phyloP scores from a whole-genome alignment of 2,797 vertebrate species.

The Gymnoscopelus microlampas region DNA sequence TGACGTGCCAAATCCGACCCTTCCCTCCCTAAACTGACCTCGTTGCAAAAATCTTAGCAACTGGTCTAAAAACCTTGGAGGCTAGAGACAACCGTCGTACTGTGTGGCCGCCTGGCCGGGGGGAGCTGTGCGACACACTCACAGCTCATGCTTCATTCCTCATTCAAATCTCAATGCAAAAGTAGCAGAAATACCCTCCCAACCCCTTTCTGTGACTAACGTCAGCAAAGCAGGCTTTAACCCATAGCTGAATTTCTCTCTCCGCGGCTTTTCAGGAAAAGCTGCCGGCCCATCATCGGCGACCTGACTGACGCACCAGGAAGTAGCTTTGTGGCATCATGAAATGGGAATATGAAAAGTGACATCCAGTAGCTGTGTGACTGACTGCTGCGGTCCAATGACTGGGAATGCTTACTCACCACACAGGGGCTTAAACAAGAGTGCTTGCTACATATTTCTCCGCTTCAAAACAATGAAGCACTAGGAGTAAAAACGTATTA shows the following conservation, averaged over 20 bases:
- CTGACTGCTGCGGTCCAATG: too few relatives aligned
- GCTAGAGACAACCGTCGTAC: neutral
- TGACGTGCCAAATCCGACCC: constrained; percentile 39
- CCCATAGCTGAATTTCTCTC: neutral
- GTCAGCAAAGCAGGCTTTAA: neutral
- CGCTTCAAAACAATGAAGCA: too few relatives aligned
- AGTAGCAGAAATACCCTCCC: neutral
- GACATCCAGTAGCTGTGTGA: too few relatives aligned
- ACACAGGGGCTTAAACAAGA: too few relatives aligned
- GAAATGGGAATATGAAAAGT: too few relatives aligned
- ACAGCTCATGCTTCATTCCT: constrained; percentile 18
- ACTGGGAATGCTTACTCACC: too few relatives aligned
- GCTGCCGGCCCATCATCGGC: neutral
- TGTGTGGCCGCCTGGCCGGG: neutral
- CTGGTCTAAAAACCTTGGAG: neutral
- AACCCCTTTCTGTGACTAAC: neutral
- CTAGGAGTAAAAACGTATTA: too few relatives aligned
- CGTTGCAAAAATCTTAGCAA: constrained; percentile 21
- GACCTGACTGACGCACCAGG: too few relatives aligned
- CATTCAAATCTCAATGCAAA: constrained; percentile 56
- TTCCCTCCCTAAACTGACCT: constrained; percentile 37
- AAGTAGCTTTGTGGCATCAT: too few relatives aligned
- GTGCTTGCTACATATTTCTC: too few relatives aligned
- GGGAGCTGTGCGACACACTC: neutral
- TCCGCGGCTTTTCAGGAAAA: constrained; percentile 30